These are phyloP conservation scores for Nyctibius bracteatus DNA, from an alignment of 2,113 vertebrate genomes.

Conservation along the genomic window DNA sequence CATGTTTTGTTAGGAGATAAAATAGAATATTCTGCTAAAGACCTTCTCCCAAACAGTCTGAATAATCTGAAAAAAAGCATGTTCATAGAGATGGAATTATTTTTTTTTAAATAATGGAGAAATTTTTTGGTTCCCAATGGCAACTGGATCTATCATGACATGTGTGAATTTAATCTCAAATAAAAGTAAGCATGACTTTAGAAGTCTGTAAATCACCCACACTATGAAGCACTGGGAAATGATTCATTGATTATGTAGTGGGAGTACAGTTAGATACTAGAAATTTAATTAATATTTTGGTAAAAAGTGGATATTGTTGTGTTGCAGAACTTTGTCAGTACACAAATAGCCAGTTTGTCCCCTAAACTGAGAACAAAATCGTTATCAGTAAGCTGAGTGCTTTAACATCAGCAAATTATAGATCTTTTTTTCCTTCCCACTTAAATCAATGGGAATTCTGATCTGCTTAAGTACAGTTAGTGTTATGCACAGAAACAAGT, in stretches of 20 bases:
- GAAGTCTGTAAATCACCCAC: background rate
- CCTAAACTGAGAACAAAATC: background rate
- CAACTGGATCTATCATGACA: background rate
- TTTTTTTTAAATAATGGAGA: background rate
- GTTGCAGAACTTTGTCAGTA: background rate
- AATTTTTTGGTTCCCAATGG: background rate
- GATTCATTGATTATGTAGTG: background rate
- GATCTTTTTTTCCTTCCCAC: background rate
- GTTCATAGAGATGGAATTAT: background rate
- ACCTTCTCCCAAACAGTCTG: background rate
- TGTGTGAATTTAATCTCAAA: background rate
- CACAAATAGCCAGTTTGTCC: background rate
- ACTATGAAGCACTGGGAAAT: background rate
- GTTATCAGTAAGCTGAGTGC: background rate
- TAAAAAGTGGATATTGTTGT: background rate
- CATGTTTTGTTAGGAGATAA: background rate
- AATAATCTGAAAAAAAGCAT: background rate
- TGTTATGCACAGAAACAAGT: background rate
- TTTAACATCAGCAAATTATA: background rate
- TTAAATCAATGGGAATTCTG: background rate
- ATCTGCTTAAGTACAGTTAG: background rate
- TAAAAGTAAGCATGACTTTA: background rate
- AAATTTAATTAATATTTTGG: background rate
- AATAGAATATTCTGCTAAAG: background rate
- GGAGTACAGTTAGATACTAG: background rate